phyloP scores from a whole-genome alignment of 1,140 invertebrate genomes.

The Tribolium castaneum region DNA sequence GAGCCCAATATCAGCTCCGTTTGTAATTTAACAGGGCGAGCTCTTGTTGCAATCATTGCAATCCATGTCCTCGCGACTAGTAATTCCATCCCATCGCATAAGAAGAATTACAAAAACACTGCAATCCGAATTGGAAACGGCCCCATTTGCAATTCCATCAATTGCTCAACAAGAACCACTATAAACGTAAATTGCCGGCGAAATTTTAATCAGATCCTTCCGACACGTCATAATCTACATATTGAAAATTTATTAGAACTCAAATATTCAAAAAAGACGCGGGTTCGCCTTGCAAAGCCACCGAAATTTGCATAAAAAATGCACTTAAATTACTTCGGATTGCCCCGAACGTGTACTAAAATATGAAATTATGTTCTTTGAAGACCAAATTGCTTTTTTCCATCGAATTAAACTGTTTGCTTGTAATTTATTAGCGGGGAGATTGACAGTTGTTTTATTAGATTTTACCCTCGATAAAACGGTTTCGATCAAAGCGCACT shows the following conservation, averaged over 20 bases:
- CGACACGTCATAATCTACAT: constrained; percentile 26
- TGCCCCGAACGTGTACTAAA: constrained; percentile 5
- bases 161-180: not conserved
- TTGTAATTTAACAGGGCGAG: not conserved
- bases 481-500: constrained; percentile 15
- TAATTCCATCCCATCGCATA: not conserved
- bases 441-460: constrained; percentile 19
- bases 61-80: not conserved
- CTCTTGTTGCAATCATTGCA: not conserved
- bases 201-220: constrained; percentile 30
- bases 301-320: constrained; percentile 24
- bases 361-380: constrained; percentile 35
- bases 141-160: constrained; percentile 17
- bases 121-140: not conserved
- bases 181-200: constrained; percentile 10
- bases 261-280: constrained; percentile 24
- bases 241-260: constrained; percentile 22
- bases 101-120: constrained; percentile 17
- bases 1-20: not conserved
- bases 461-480: constrained; percentile 3
- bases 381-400: constrained; percentile 29
- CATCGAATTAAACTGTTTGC: constrained; percentile 14
- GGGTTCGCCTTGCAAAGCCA: not conserved
- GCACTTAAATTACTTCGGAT: constrained; percentile 26
- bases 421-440: constrained; percentile 7